Evolutionary conservation across 2,113 vertebrate species (phyloP).

Genomic region (Erinaceus europaeus): DNA sequence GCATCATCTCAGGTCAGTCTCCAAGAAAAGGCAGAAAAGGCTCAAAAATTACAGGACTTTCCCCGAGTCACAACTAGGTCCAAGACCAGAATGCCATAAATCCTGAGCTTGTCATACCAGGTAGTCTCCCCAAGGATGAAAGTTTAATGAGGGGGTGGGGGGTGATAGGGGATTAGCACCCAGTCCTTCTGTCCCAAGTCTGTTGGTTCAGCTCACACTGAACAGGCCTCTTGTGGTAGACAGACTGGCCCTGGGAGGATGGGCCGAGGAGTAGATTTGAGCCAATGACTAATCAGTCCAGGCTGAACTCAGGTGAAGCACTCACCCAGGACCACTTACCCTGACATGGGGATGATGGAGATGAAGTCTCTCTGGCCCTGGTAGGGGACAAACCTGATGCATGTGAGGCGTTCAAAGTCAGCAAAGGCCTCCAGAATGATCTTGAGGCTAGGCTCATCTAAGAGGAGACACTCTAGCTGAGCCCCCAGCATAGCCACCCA

Average conservation of each 20-base stretch:
- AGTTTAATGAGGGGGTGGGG: background rate
- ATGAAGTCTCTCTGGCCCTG: slow-evolving; percentile 73
- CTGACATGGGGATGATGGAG: slow-evolving; percentile 70
- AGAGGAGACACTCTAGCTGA: background rate
- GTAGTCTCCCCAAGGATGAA: fast-evolving
- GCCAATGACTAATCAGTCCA: no score
- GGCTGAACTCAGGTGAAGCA: background rate
- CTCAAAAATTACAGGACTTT: background rate
- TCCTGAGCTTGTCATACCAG: background rate
- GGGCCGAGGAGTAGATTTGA: background rate
- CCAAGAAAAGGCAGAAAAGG: background rate
- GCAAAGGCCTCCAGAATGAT: slow-evolving; percentile 66
- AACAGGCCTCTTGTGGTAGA: background rate
- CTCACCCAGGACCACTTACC: slow-evolving; percentile 57
- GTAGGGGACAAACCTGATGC: slow-evolving; percentile 71
- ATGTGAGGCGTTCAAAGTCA: slow-evolving; percentile 67
- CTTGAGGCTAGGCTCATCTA: slow-evolving; percentile 46
- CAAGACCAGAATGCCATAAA: background rate
- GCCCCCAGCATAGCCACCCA: background rate
- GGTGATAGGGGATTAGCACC: no score
- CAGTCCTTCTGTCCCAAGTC: background rate
- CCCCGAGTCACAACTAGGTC: background rate
- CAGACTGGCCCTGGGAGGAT: background rate
- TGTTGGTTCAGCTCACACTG: background rate
- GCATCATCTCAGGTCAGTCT: background rate